Conservation (phyloP, 2,113 vertebrate species). For the Spilogale gracilis region DNA sequence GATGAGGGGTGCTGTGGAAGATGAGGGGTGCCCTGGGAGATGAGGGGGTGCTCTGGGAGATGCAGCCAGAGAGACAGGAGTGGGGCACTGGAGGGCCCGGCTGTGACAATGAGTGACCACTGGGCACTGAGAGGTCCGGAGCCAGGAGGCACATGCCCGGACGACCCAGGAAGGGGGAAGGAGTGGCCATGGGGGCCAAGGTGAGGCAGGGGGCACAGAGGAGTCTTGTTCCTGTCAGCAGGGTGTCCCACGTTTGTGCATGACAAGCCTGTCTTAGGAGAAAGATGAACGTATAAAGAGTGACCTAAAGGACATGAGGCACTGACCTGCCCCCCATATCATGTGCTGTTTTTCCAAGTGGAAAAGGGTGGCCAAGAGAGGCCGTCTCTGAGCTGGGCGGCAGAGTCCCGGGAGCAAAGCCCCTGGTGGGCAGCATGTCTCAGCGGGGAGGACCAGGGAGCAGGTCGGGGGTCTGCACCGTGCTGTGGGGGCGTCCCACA, state of each 20-base stretch:
- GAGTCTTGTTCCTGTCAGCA: too few species aligned
- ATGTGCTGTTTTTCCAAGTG: fast-evolving
- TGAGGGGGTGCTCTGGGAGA: too few species aligned
- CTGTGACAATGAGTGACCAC: neutral
- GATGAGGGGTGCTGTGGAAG: too few species aligned
- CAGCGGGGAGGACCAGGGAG: fast-evolving
- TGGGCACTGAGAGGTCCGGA: fast-evolving
- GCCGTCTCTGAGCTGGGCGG: fast-evolving
- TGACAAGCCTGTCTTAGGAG: neutral
- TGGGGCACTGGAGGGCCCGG: neutral
- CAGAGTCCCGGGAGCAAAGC: fast-evolving
- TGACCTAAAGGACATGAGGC: fast-evolving
- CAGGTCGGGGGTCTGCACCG: neutral
- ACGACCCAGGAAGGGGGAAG: neutral
- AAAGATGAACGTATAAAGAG: fast-evolving
- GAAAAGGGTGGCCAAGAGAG: too few species aligned
- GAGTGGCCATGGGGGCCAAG: fast-evolving
- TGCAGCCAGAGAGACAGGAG: too few species aligned
- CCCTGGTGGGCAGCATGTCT: fast-evolving
- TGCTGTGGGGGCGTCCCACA: neutral
- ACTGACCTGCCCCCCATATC: fast-evolving
- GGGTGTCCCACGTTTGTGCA: fast-evolving
- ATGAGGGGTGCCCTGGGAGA: neutral
- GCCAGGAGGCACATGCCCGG: fast-evolving
- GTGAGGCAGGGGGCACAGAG: neutral